Base-by-base conservation (phyloP, 2,888 invertebrate species). In the Leucophenga maculata region DNA sequence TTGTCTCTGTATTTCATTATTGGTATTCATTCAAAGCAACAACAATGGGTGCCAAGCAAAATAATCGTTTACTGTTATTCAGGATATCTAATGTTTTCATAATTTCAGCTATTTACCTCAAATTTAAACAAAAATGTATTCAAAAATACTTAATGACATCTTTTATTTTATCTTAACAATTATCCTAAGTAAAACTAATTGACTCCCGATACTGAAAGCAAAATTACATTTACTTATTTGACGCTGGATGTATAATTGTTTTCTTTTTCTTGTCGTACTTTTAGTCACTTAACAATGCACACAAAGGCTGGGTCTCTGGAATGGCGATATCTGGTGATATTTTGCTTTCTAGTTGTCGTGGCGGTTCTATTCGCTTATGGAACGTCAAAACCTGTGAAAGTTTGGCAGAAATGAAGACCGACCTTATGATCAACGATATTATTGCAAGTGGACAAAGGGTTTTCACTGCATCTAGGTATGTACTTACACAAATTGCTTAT, bases 231-330 rank as follows among this genome's bases (percentile, higher is more conserved):
- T 57, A 55, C 4, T 55, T 18, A 20, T 22, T 22, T 55, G 11
- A n/a, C 6, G 32, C 50, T n/a, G 50, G n/a, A 46, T 14, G 6
- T 46, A 46, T 26, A 4, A 26, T 3, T 46, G 46, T 46, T 46
- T 46, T 46, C 46, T 46, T 50, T 3, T 14, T 11, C 6, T 46
- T 46, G 46, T 64, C 39, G n/a, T 60, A 31, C 26, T 3, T 50
- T 48, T 71, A 92, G 91, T 92, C 93, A 26, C 90, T 95, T 73
- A 95, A 94, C 89, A 93, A 94, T 88, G 95, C 95, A 64, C 96
- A 96, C 90, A 94, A 94, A 86, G 95, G 95, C 83, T 95, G 95
- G 95, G 93, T 96, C 78, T 93, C 94, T 76, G 95, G 94, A 69
- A 90, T 95, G 86, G 91, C 91, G 86, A 90, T 90, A 81, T 89